phyloP scores from a whole-genome alignment of 2,888 invertebrate species.

The Latrodectus hesperus region DNA sequence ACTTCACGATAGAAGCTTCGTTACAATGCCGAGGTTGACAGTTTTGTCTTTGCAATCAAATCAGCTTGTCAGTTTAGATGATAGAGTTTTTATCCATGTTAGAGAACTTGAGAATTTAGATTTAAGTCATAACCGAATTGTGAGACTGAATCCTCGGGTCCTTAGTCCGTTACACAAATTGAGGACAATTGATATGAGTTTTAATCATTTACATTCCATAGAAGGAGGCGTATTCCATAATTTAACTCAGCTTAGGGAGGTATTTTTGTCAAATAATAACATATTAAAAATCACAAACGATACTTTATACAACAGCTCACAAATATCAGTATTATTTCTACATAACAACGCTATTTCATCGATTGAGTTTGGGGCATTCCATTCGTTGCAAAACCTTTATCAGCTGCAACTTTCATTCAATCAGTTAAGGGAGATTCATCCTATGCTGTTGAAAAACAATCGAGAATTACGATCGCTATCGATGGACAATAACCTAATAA shows the following conservation, averaged over 20 bases:
- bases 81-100: slow-evolving; percentile 83
- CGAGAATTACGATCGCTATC: slow-evolving; percentile 86
- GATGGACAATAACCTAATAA: slow-evolving; percentile 89
- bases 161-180: slow-evolving; percentile 86
- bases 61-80: slow-evolving; percentile 84
- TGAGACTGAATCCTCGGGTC: slow-evolving; percentile 83
- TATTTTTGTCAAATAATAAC: slow-evolving; percentile 91
- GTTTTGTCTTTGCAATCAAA: slow-evolving; percentile 87
- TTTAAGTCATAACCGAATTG: slow-evolving; percentile 87
- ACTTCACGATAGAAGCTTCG: slow-evolving; percentile 85
- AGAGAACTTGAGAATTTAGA: slow-evolving; percentile 87
- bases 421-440: slow-evolving; percentile 86
- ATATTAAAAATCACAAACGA: slow-evolving; percentile 87
- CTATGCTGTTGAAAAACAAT: slow-evolving; percentile 84
- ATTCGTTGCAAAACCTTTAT: slow-evolving; percentile 84
- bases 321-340: slow-evolving; percentile 86
- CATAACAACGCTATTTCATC: slow-evolving; percentile 89
- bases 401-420: slow-evolving; percentile 91
- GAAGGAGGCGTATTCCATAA: slow-evolving; percentile 85
- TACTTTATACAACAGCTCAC: slow-evolving; percentile 85
- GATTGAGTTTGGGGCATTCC: slow-evolving; percentile 85
- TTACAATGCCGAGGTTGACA: slow-evolving; percentile 85
- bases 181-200: slow-evolving; percentile 88
- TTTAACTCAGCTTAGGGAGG: slow-evolving; percentile 85
- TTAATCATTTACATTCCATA: slow-evolving; percentile 91